phyloP scores from a whole-genome alignment of 2,113 vertebrate genomes.

The Syrmaticus mikado region DNA sequence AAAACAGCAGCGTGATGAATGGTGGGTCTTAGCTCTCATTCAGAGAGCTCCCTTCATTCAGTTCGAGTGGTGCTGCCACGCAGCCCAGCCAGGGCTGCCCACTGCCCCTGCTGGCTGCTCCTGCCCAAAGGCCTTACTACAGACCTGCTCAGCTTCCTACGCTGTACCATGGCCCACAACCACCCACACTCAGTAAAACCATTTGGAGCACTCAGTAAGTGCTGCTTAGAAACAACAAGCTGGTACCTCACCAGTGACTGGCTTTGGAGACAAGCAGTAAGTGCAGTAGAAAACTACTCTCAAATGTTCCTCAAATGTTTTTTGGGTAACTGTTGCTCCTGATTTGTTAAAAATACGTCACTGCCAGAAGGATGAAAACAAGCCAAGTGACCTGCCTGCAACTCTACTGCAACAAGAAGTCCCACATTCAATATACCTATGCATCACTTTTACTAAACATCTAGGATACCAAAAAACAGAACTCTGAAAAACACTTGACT shows the following conservation, averaged over 20 bases:
- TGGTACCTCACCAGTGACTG: not conserved
- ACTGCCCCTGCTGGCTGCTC: not conserved
- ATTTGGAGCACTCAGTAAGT: not conserved
- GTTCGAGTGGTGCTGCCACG: not conserved
- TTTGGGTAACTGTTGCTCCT: not conserved
- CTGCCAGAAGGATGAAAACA: slow-evolving; percentile 10
- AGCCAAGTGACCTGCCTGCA: not conserved
- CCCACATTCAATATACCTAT: not conserved
- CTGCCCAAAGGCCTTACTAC: not conserved
- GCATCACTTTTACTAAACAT: not conserved
- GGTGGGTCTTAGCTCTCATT: not conserved
- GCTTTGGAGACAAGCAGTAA: not conserved
- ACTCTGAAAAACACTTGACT: not conserved
- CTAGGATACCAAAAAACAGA: not conserved
- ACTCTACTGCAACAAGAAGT: not conserved
- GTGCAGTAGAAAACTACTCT: not conserved
- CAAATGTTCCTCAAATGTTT: not conserved
- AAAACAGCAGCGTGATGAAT: not conserved
- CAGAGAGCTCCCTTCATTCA: not conserved
- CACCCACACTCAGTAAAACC: not conserved
- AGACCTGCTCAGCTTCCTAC: not conserved
- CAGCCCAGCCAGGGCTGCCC: not conserved
- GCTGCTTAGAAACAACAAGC: not conserved
- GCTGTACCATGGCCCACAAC: not conserved
- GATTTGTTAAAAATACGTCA: slow-evolving; percentile 33